Evolutionary conservation across 2,888 invertebrate genomes (phyloP), one percentile per base, ranked within the genome.

Genomic region (Drosophila buzzatii): DNA sequence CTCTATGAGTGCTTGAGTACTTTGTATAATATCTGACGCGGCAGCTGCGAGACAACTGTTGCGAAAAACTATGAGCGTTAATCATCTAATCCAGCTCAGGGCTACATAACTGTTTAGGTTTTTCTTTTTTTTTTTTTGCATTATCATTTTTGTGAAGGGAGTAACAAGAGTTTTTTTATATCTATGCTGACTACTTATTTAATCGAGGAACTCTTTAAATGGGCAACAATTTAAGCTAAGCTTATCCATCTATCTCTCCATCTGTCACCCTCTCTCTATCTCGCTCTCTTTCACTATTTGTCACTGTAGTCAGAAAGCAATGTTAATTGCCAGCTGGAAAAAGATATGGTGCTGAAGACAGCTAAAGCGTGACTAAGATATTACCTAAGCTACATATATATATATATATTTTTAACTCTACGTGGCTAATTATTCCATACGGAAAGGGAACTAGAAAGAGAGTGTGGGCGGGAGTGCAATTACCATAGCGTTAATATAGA

Each of bases 361-460:
- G 90, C 65, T 72, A 90, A 88, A 89, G 77, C 87, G 88, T 88
- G 87, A 88, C 87, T 82, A 64, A 82, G 79, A 85, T 63, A 79
- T 88, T 88, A 90, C 85, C 90, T 90, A 90, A 90, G 87, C 77
- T 37, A 41, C 18, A 55, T n/a, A 23, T 33, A 9, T 23, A 23
- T 31, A 7, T 10, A 33, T 23, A 39, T 39, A 41, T 41, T 39
- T 64, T 65, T 52, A 45, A 69, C 71, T 57, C 60, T 75, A 73
- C 39, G 76, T 67, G 80, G 89, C 79, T 86, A 90, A 90, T 86
- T 90, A 79, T 73, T 68, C 61, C 70, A 63, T 27, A 62, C 66
- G 67, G 56, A 42, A 55, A 53, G 52, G 52, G 52, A 53, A 35
- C 18, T 7, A 18, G 39, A 33, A 63, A 61, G 66, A 60, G 63